A percentile compares a stretch with the other conserved stretches of the same genome.
phyloP scores from a whole-genome alignment of 2,888 invertebrate genomes.

The Spilosoma lubricipeda region DNA sequence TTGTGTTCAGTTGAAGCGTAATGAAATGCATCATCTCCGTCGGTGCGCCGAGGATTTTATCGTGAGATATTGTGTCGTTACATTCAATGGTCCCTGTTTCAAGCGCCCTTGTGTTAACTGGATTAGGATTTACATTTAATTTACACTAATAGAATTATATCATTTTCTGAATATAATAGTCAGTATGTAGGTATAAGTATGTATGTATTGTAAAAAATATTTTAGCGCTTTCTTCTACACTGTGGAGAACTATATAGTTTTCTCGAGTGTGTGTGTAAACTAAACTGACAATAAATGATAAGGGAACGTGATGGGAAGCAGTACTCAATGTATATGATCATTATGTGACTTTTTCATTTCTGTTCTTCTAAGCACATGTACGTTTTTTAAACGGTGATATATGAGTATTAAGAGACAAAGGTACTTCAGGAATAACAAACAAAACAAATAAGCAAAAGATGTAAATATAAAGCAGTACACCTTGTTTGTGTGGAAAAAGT shows the following conservation, averaged over 20 bases:
- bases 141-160: neutral
- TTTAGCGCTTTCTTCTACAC: neutral
- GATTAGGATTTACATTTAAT: neutral
- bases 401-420: neutral
- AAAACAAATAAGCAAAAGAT: neutral
- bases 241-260: neutral
- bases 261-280: neutral
- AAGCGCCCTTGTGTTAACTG: neutral
- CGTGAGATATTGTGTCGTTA: conserved; percentile 19
- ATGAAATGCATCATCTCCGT: conserved; percentile 45
- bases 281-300: neutral
- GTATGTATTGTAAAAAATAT: neutral
- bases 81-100: neutral
- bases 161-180: neutral
- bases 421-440: neutral
- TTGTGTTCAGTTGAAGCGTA: conserved; percentile 40
- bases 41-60: conserved; percentile 16
- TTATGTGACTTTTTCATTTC: neutral
- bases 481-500: neutral
- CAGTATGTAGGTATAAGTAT: neutral
- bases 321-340: neutral
- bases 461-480: neutral
- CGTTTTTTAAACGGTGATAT: neutral
- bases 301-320: neutral
- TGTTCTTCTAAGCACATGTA: too few species aligned